phyloP scores from a whole-genome alignment of 2,888 invertebrate species.

The Ornithoptera alexandrae region DNA sequence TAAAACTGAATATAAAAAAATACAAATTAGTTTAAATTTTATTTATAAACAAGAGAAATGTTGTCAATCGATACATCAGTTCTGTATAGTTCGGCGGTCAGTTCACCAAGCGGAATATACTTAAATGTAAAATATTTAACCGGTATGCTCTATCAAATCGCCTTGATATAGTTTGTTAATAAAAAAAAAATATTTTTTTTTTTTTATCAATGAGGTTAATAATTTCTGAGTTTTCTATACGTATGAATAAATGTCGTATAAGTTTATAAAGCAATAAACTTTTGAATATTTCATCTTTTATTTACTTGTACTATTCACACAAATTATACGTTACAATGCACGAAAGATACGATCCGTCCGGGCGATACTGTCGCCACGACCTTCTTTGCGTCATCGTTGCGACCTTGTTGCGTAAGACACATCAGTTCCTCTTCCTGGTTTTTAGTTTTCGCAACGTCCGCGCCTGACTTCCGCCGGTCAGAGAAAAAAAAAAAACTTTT shows the following conservation, averaged over 20 bases:
- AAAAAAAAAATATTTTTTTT: too few relatives aligned
- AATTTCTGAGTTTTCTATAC: too few relatives aligned
- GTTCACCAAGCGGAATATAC: constrained; percentile 3
- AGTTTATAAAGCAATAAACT: background rate
- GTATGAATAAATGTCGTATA: too few relatives aligned
- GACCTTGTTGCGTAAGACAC: constrained; percentile 67
- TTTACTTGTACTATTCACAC: background rate
- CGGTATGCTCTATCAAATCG: background rate
- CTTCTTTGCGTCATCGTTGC: constrained; percentile 49
- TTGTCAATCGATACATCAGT: constrained; percentile 2
- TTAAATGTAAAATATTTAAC: constrained; percentile 16
- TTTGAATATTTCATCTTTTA: background rate
- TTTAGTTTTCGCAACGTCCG: constrained; percentile 50
- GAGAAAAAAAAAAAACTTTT: constrained; percentile 34
- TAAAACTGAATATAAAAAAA: background rate
- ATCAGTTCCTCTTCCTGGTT: constrained; percentile 70
- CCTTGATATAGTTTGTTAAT: background rate
- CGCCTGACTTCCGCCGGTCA: constrained; percentile 55
- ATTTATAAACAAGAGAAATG: background rate
- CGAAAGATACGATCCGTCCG: constrained; percentile 29
- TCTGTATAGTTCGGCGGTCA: background rate
- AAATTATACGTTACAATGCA: background rate
- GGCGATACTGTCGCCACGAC: constrained; percentile 39
- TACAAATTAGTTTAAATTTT: background rate
- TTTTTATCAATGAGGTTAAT: too few relatives aligned